Conservation (phyloP, 2,797 vertebrate genomes). For the Diglossa cyanea region DNA sequence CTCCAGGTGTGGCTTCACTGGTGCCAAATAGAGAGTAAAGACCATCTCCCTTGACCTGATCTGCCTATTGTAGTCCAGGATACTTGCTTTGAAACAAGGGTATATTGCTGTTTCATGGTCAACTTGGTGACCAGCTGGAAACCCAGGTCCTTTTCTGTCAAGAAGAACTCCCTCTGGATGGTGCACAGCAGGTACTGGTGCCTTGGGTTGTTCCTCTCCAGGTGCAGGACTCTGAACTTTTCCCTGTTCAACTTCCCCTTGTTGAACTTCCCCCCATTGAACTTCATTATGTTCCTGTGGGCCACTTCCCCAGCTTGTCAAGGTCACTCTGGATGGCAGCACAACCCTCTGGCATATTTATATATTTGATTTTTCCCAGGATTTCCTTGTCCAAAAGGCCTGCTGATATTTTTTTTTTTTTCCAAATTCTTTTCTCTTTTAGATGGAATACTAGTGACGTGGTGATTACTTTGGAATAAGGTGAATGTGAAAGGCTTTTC, state of each 20-base stretch:
- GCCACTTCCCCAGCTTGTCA: not conserved
- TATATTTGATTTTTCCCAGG: not conserved
- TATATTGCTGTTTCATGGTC: not conserved
- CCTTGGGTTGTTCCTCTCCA: not conserved
- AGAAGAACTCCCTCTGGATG: not conserved
- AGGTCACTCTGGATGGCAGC: not conserved
- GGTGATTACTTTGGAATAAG: not conserved
- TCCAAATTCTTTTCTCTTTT: not conserved
- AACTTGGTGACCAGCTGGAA: not conserved
- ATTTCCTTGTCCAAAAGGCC: not conserved
- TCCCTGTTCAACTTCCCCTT: not conserved
- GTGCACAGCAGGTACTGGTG: not conserved
- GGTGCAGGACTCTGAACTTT: not conserved
- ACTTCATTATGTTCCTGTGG: not conserved
- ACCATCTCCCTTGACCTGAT: not conserved
- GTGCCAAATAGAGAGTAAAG: not conserved
- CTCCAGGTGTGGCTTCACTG: not conserved
- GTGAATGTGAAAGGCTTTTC: not conserved
- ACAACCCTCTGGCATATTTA: too few species aligned
- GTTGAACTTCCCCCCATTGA: not conserved
- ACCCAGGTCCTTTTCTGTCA: not conserved
- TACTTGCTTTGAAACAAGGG: not conserved
- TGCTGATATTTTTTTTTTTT: not conserved
- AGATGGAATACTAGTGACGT: not conserved
- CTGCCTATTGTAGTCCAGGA: not conserved